Percentiles rank a stretch among this genome's conserved stretches.
phyloP scores from a whole-genome alignment of 2,113 vertebrate genomes.

The Macroglossus sobrinus region DNA sequence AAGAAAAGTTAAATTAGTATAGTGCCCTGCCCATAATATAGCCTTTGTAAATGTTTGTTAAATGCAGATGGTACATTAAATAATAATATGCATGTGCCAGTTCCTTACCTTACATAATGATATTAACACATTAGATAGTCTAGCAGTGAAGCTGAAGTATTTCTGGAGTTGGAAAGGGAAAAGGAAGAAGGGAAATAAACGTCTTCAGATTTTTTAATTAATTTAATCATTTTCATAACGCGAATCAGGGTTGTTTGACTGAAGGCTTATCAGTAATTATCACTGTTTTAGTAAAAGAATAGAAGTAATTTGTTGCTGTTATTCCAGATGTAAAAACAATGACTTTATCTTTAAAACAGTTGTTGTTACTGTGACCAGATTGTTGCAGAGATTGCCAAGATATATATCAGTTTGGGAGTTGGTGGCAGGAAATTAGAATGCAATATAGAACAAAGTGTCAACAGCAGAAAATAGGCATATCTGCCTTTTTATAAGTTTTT shows the following conservation, averaged over 20 bases:
- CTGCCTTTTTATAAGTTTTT: neutral
- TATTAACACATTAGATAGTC: neutral
- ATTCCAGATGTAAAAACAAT: neutral
- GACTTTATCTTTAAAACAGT: slow-evolving; percentile 13
- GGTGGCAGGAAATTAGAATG: neutral
- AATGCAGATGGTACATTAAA: neutral
- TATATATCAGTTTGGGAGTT: neutral
- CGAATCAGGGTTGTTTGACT: neutral
- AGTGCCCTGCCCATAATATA: neutral
- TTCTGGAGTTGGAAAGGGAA: neutral
- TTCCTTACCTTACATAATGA: neutral
- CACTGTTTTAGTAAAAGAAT: neutral
- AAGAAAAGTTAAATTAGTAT: neutral
- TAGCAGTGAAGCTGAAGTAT: neutral
- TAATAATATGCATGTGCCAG: neutral
- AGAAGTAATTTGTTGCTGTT: neutral
- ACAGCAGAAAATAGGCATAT: neutral
- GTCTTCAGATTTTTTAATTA: neutral
- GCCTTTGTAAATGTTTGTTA: neutral
- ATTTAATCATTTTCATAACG: neutral
- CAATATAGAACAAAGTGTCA: neutral
- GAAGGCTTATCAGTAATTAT: neutral
- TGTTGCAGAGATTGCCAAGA: neutral
- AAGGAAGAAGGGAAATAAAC: accelerated
- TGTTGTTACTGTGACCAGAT: neutral